Evolutionary conservation across 1,140 invertebrate genomes (phyloP), one percentile per base, ranked within the genome.

Genomic region (Tetragonula clypearis): DNA sequence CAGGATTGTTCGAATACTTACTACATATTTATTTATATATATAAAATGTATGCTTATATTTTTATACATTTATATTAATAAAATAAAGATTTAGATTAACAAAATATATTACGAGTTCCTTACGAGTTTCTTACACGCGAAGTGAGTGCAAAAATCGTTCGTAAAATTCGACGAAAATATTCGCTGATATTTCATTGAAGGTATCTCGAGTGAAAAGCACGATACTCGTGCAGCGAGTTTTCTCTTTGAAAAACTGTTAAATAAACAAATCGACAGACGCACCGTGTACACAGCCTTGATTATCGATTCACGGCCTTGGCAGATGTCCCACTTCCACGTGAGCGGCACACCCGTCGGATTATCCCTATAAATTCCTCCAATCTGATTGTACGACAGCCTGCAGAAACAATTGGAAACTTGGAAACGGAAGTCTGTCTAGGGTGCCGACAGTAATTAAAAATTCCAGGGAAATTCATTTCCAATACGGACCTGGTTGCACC

Each of bases 321-420:
- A 49, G 21, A 6, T 65, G 74, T 79, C 87, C 90, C 92, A 92
- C 12, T 71, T 84, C 92, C 92, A 92, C 21, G 77, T 53, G 60
- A 88, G 79, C 23, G 91, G 87, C 68, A 81, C 35, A 30, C 83
- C 83, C 5, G 75, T 60, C 30, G 87, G 90, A 89, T 90, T 89
- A 76, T 92, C 91, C 80, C 72, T 69, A 74, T 66, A 92, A 90
- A 92, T 88, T 78, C 92, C 92, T 41, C 91, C 91, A 21, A 89
- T 91, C 87, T 92, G 91, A 90, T 92, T 92, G 82, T 92, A 92
- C 73, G 89, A 91, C 65, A 92, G 85, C 68, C 91, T 92, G 86
- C 53, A 69, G 82, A 84, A 90, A 88, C 81, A 90, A 90, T 90
- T 87, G 82, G 86, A 89, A 84, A 87, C 60, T 76, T 82, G 88